Evolutionary conservation across 2,888 invertebrate species (phyloP).

Genomic region (Netelia fuscicornis): DNA sequence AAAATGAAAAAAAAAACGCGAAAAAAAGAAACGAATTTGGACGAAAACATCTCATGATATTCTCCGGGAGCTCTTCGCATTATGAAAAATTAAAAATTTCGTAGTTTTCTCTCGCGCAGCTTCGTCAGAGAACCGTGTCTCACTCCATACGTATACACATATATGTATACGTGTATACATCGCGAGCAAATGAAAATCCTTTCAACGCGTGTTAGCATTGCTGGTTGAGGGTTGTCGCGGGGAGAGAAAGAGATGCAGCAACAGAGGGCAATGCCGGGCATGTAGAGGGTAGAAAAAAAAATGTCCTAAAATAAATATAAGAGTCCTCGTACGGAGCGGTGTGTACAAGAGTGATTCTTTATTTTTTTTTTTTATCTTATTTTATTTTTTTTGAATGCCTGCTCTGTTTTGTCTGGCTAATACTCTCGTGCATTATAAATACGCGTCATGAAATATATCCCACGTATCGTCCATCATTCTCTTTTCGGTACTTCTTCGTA

Average conservation of each 20-base stretch:
- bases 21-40: background rate
- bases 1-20: too few species aligned
- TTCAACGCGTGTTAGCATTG: constrained; percentile 55
- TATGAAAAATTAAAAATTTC: constrained; percentile 44
- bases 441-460: background rate
- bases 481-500: too few species aligned
- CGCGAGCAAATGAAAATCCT: constrained; percentile 53
- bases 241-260: constrained; percentile 18
- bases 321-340: constrained; percentile 35
- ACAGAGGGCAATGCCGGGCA: constrained; percentile 52
- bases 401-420: background rate
- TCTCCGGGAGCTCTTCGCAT: constrained; percentile 18
- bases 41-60: constrained; percentile 2
- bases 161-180: constrained; percentile 4
- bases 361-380: background rate
- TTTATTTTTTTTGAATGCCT: background rate
- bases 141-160: background rate
- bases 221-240: constrained; percentile 46
- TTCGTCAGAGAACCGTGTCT: background rate
- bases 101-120: background rate
- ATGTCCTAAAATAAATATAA: constrained; percentile 54
- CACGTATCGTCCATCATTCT: background rate
- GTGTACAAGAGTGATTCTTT: background rate
- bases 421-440: background rate
- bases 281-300: constrained; percentile 43